These are phyloP conservation scores for Cherax destructor DNA, from an alignment of 1,140 invertebrate species.

Conservation along the genomic window DNA sequence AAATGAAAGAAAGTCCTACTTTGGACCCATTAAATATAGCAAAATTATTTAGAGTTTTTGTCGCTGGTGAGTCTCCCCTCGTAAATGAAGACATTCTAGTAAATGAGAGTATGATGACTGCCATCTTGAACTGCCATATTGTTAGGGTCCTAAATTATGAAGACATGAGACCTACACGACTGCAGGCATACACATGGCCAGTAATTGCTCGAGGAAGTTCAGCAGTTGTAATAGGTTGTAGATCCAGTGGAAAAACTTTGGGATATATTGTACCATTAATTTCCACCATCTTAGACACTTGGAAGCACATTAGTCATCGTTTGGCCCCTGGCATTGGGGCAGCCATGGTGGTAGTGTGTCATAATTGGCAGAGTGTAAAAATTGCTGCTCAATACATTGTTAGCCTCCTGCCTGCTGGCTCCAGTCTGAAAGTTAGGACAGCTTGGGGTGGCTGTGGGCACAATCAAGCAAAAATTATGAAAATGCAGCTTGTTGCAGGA, in stretches of 20 bases:
- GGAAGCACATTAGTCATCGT: conserved; percentile 38
- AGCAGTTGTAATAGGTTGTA: conserved; percentile 42
- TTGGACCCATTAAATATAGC: conserved; percentile 18
- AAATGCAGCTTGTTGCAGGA: conserved; percentile 12
- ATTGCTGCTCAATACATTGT: conserved; percentile 22
- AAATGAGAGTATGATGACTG: conserved; percentile 31
- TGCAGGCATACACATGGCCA: conserved; percentile 58
- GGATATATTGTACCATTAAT: conserved; percentile 49
- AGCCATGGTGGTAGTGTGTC: conserved; percentile 40
- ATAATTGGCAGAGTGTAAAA: conserved; percentile 31
- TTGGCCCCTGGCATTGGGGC: conserved; percentile 39
- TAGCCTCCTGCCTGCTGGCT: conserved; percentile 16
- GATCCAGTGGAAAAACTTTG: conserved; percentile 38
- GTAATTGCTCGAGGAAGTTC: conserved; percentile 33
- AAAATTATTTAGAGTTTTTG: conserved; percentile 34
- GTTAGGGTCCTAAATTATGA: background rate
- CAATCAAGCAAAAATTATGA: conserved; percentile 30
- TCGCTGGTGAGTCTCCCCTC: conserved; percentile 24
- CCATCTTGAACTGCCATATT: conserved; percentile 38
- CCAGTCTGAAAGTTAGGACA: conserved; percentile 32
- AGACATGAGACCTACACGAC: conserved; percentile 35
- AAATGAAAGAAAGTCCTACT: background rate
- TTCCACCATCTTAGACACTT: conserved; percentile 39
- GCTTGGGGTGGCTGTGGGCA: conserved; percentile 55
- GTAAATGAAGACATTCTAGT: conserved; percentile 39